phyloP scores from a whole-genome alignment of 2,888 invertebrate species.

The Chromoteleia sp. region DNA sequence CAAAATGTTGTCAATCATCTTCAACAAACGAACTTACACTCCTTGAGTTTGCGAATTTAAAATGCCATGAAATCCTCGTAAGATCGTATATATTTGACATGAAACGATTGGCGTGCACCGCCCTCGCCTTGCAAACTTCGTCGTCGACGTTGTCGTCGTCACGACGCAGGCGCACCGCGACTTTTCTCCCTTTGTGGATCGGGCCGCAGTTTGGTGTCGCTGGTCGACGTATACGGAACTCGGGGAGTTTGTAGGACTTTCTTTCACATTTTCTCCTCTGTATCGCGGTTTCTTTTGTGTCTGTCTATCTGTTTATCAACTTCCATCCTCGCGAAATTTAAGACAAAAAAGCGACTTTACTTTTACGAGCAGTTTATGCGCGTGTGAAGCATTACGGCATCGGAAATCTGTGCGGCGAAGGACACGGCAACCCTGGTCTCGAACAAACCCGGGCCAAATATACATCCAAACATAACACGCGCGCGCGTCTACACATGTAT shows the following conservation, averaged over 20 bases:
- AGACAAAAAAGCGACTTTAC: no score
- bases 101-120: no score
- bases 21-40: no score
- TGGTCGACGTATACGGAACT: slow-evolving; percentile 69
- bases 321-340: not conserved
- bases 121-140: slow-evolving; percentile 26
- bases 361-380: no score
- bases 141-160: slow-evolving; percentile 56
- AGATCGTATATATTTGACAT: no score
- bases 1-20: no score
- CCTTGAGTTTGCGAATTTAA: no score
- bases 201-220: slow-evolving; percentile 70
- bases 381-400: no score
- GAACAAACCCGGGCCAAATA: not conserved
- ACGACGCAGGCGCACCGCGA: slow-evolving; percentile 66
- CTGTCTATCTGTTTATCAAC: slow-evolving; percentile 32
- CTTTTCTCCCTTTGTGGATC: slow-evolving; percentile 62
- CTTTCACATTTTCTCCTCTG: slow-evolving; percentile 37
- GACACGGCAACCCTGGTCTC: not conserved
- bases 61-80: no score
- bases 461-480: not conserved
- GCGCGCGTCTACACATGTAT: no score
- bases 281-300: slow-evolving; percentile 26
- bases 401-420: no score
- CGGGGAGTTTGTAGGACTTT: slow-evolving; percentile 41